A percentile compares a stretch with the other conserved stretches of the same genome.
These are phyloP conservation scores for Thecocarcelia acutangulata DNA, from an alignment of 2,888 invertebrate species.

Conservation along the genomic window DNA sequence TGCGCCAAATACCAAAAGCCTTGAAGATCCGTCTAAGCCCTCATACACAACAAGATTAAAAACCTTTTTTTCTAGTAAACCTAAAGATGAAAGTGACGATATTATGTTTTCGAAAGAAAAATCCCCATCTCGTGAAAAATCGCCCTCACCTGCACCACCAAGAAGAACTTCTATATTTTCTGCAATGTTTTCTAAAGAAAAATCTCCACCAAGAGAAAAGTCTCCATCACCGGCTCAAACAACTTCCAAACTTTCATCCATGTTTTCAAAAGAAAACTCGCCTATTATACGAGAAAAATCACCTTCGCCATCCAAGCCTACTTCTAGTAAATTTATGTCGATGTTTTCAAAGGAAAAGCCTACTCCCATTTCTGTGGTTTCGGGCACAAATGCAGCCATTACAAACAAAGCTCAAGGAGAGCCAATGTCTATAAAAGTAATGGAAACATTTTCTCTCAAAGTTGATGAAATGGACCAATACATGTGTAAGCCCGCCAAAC, in stretches of 20 bases:
- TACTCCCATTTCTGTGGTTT: slow-evolving; percentile 73
- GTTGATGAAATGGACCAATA: slow-evolving; percentile 81
- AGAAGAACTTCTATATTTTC: slow-evolving; percentile 38
- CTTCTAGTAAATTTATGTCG: slow-evolving; percentile 71
- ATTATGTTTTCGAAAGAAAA: slow-evolving; percentile 20
- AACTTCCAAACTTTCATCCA: slow-evolving; percentile 33
- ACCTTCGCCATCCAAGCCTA: slow-evolving; percentile 70
- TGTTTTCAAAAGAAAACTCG: slow-evolving; percentile 57
- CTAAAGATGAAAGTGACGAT: slow-evolving; percentile 30
- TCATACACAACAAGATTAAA: slow-evolving; percentile 78
- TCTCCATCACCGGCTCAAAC: slow-evolving; percentile 66
- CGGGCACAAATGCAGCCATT: slow-evolving; percentile 71
- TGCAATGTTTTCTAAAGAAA: slow-evolving; percentile 48
- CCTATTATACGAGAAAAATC: slow-evolving; percentile 70
- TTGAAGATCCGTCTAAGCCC: slow-evolving; percentile 71
- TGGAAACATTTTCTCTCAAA: slow-evolving; percentile 80
- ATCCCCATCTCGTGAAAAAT: slow-evolving; percentile 69
- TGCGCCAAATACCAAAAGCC: not conserved
- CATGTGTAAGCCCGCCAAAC: slow-evolving; percentile 72
- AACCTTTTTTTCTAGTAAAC: slow-evolving; percentile 76
- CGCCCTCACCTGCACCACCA: slow-evolving; percentile 67
- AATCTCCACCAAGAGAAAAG: slow-evolving; percentile 68
- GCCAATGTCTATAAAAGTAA: slow-evolving; percentile 76
- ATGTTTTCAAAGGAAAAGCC: slow-evolving; percentile 74
- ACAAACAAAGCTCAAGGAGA: slow-evolving; percentile 75